Percentiles rank a stretch among this genome's conserved stretches.
Conservation (phyloP, 2,797 vertebrate species). For the Craterocephalus amniculus region DNA sequence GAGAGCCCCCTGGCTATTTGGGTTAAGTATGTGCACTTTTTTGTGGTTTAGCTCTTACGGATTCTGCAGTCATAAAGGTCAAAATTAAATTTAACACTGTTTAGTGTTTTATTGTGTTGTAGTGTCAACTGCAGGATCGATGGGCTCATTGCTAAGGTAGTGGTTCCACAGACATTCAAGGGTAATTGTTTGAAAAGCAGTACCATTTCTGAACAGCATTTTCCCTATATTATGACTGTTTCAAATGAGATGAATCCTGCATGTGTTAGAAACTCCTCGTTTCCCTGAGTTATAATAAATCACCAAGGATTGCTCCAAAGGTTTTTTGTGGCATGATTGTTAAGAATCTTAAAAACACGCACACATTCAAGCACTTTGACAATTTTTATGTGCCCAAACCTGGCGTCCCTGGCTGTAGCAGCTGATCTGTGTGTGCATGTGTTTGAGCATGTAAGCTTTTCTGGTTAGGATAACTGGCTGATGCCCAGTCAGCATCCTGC, state of each 20-base stretch:
- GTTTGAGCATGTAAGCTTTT: constrained; percentile 26
- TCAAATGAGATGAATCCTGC: constrained; percentile 59
- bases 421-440: constrained; percentile 10
- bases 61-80: constrained; percentile 83
- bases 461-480: constrained; percentile 59
- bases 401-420: constrained; percentile 38
- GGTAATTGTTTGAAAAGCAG: constrained; percentile 67
- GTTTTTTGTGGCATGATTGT: constrained; percentile 10
- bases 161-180: constrained; percentile 57
- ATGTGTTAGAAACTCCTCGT: constrained; percentile 41
- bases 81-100: constrained; percentile 85
- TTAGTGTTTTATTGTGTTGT: constrained; percentile 81
- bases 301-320: constrained; percentile 10
- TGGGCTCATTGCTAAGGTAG: constrained; percentile 75
- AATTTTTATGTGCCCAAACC: constrained; percentile 44
- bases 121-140: constrained; percentile 81
- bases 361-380: constrained; percentile 25
- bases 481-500: constrained; percentile 54
- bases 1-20: constrained; percentile 82
- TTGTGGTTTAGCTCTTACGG: constrained; percentile 71
- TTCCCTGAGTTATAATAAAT: constrained; percentile 49
- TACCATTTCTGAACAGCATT: constrained; percentile 43
- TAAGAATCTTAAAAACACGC: constrained; percentile 25
- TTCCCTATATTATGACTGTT: constrained; percentile 55
- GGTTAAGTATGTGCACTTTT: constrained; percentile 82